Evolutionary conservation across 2,888 invertebrate species (phyloP).

Genomic region (Cerceris rybyensis): DNA sequence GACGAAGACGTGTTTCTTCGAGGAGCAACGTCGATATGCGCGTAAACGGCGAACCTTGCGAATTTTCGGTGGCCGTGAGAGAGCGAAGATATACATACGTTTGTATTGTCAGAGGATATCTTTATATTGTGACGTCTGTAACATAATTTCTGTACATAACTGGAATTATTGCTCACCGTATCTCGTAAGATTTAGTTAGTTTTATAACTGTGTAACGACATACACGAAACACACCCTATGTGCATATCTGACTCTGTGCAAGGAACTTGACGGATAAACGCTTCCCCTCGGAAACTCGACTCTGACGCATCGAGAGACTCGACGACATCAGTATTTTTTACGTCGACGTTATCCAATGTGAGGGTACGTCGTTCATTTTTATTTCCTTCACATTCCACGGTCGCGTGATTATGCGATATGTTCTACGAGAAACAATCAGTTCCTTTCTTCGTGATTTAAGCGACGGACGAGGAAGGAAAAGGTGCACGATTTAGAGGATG

Average conservation of each 20-base stretch:
- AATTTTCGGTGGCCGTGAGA: conserved; percentile 24
- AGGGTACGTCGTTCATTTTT: too few relatives aligned
- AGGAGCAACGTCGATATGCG: background rate
- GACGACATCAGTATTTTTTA: conserved; percentile 44
- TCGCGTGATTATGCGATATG: conserved; percentile 17
- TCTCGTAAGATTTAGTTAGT: conserved; percentile 80
- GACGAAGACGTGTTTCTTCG: conserved; percentile 9
- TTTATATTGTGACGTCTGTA: conserved; percentile 78
- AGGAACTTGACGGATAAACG: conserved; percentile 32
- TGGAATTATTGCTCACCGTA: conserved; percentile 81
- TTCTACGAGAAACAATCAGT: conserved; percentile 51
- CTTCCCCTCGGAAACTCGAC: conserved; percentile 21
- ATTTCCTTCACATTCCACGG: conserved; percentile 47
- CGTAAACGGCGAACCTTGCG: conserved; percentile 18
- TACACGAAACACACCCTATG: conserved; percentile 54
- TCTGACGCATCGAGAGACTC: conserved; percentile 31
- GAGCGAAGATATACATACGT: conserved; percentile 46
- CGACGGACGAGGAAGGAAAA: conserved; percentile 14
- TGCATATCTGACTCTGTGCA: conserved; percentile 63
- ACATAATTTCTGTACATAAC: conserved; percentile 81
- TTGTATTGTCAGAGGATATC: conserved; percentile 65
- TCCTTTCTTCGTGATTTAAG: conserved; percentile 37
- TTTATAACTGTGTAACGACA: conserved; percentile 75
- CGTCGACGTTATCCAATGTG: conserved; percentile 2
- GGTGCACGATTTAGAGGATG: background rate